A percentile compares a stretch with the other conserved stretches of the same genome.
phyloP scores from a whole-genome alignment of 1,140 invertebrate genomes.

The Sarcophaga peregrina region DNA sequence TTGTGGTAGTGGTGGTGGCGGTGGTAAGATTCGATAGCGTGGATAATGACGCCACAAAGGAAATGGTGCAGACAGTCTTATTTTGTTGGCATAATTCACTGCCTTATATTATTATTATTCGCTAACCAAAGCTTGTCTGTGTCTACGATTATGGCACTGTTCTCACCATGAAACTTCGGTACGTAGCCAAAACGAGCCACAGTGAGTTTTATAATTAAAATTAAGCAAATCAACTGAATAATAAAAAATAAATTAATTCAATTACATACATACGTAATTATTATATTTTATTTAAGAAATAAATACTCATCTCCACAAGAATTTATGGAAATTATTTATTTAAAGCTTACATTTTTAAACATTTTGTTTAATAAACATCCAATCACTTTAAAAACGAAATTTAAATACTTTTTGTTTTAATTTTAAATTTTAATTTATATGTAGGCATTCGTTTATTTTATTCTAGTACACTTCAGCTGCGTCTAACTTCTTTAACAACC shows the following conservation, averaged over 20 bases:
- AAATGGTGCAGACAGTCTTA: background rate
- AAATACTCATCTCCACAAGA: too few species aligned
- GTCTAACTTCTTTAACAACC: slow-evolving; percentile 8
- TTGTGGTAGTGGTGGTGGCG: background rate
- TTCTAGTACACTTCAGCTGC: background rate
- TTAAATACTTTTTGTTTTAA: background rate
- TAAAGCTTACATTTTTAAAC: slow-evolving; percentile 34
- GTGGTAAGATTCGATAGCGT: slow-evolving; percentile 17
- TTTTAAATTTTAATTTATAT: background rate
- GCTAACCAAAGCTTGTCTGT: slow-evolving; percentile 46
- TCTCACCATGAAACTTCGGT: slow-evolving; percentile 55
- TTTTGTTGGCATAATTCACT: slow-evolving; percentile 16
- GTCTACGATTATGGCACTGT: slow-evolving; percentile 55
- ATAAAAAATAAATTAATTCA: background rate
- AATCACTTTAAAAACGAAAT: background rate
- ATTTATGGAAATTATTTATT: background rate
- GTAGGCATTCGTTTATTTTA: background rate
- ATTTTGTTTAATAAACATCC: background rate
- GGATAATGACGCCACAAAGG: slow-evolving; percentile 16
- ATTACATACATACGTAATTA: background rate
- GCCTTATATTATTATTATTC: background rate
- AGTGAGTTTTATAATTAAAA: background rate
- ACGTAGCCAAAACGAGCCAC: slow-evolving; percentile 36
- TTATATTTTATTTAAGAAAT: too few species aligned
- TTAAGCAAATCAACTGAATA: slow-evolving; percentile 17